Conservation (phyloP, 2,888 invertebrate species). For the Aphidius colemani region DNA sequence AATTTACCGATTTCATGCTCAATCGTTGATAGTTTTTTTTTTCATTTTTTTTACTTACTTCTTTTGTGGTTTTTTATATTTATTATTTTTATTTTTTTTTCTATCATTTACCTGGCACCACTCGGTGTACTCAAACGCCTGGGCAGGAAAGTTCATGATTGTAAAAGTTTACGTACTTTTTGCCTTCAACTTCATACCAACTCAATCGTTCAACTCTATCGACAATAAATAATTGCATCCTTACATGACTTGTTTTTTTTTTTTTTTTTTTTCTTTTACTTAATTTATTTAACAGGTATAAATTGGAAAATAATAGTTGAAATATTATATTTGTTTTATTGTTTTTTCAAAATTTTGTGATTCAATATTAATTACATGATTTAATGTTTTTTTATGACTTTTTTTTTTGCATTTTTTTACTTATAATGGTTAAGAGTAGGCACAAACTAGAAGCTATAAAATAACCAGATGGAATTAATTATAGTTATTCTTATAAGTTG, state of each 20-base stretch:
- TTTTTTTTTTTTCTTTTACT: too few species aligned
- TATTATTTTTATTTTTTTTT: slow-evolving; percentile 6
- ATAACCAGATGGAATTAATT: slow-evolving; percentile 5
- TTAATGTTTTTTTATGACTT: neutral
- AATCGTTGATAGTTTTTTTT: slow-evolving; percentile 29
- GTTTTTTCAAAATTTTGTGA: slow-evolving; percentile 3
- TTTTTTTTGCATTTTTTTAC: neutral
- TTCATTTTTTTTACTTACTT: slow-evolving; percentile 1
- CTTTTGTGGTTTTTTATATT: slow-evolving; percentile 18
- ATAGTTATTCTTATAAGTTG: slow-evolving; percentile 18
- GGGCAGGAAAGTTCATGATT: slow-evolving; percentile 5
- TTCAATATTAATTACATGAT: neutral
- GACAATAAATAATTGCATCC: too few species aligned
- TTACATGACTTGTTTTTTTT: too few species aligned
- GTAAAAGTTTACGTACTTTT: slow-evolving; percentile 4
- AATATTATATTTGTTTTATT: slow-evolving; percentile 8
- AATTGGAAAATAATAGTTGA: neutral
- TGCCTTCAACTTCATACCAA: too few species aligned
- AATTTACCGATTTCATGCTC: slow-evolving; percentile 35
- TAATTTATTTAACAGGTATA: too few species aligned
- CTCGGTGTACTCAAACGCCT: neutral
- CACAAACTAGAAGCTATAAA: neutral
- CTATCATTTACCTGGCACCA: neutral
- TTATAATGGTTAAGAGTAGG: neutral
- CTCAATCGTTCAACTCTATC: too few species aligned